Conservation (phyloP, 2,113 vertebrate species). For the Lanius ludovicianus region DNA sequence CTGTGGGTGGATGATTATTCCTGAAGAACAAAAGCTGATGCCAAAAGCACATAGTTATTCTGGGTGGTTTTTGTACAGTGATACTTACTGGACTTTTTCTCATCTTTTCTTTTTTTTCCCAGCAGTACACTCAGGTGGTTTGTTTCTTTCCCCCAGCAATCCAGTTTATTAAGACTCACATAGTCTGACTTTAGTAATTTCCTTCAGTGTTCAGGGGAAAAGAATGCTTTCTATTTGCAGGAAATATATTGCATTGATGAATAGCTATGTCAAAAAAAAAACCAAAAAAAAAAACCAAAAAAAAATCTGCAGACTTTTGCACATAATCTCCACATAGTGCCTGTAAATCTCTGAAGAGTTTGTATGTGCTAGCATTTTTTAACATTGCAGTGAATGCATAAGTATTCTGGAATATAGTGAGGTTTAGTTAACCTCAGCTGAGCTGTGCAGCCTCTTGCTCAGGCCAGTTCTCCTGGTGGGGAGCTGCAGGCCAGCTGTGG, state of each 20-base stretch:
- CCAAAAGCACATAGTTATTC: conserved; percentile 14
- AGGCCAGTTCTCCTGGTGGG: background rate
- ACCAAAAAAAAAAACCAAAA: background rate
- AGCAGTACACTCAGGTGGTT: conserved; percentile 23
- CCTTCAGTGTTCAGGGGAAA: conserved; percentile 56
- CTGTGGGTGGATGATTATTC: conserved; percentile 46
- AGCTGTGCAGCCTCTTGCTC: background rate
- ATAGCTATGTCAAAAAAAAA: conserved; percentile 42
- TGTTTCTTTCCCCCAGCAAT: background rate
- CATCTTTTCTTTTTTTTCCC: conserved; percentile 42
- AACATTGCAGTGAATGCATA: background rate
- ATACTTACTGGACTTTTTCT: conserved; percentile 23
- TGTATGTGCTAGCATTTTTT: background rate
- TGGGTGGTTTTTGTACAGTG: conserved; percentile 52
- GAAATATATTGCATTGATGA: conserved; percentile 68
- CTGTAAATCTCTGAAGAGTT: conserved; percentile 61
- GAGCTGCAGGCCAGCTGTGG: background rate
- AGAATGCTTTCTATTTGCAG: conserved; percentile 78
- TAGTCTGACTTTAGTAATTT: conserved; percentile 43
- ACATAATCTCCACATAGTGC: conserved; percentile 72
- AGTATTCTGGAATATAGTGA: conserved; percentile 1
- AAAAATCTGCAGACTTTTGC: conserved; percentile 73
- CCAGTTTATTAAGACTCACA: conserved; percentile 35
- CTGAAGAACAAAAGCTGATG: conserved; percentile 65
- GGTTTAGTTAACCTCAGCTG: background rate